Base-by-base conservation (phyloP, 2,888 invertebrate genomes). In the Drosophila falleni region DNA sequence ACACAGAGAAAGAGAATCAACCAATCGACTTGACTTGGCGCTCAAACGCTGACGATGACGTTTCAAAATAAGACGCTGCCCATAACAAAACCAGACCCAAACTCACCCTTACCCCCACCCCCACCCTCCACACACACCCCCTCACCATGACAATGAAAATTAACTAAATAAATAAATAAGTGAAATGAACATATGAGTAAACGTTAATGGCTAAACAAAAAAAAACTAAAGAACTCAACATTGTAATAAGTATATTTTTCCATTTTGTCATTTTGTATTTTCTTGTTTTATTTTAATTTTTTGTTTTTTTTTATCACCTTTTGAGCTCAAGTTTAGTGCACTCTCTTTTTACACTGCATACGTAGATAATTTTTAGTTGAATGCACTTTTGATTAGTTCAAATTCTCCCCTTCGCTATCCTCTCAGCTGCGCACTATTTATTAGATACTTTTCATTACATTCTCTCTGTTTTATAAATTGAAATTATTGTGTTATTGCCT, bases 21-120 rank as follows among this genome's bases (percentile, higher is more conserved):
- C 47, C 55, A 56, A 10, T 44, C 51, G 54, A 53, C 29, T 35
- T 15, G 65, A 44, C 53, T 26, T 47, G 56, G 54, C 71, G 66
- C 63, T 78, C 80, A 80, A 83, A 82, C 73, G 89, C 76, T 76
- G 79, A 71, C 74, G 71, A 74, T 86, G 89, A 86, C 86, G 86
- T 84, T 87, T 80, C 61, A 72, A 65, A 88, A n/a, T n/a, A 81
- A 80, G 62, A 72, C 67, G 76, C 67, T 62, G 41, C 65, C 13
- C 35, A 56, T 39, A 49, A 47, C 54, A 55, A 55, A 44, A 42
- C 46, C 53, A 49, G n/a, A 15, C n/a, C 46, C 9, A 44, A 33
- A 39, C 44, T 31, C 47, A 55, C n/a, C 58, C 23, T 26, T 23
- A 23, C 16, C 19, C 35, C 19, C 5, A 16, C 13, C 29, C 60